Evolutionary conservation across 2,113 vertebrate species (phyloP).

Genomic region (Phocoena phocoena): DNA sequence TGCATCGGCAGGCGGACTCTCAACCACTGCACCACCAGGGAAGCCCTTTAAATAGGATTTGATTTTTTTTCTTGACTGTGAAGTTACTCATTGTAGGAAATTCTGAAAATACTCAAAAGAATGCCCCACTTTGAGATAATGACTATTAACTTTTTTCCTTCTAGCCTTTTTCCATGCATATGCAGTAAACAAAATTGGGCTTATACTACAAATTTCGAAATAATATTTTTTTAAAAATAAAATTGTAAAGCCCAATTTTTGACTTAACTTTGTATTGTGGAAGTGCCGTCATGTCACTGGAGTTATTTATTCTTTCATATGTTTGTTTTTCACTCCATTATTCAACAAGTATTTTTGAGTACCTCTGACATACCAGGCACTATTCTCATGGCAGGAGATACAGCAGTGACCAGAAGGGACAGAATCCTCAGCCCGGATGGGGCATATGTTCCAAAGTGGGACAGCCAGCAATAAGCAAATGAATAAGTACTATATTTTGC

Average conservation of each 20-base stretch:
- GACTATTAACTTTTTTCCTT: neutral
- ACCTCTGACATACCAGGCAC: neutral
- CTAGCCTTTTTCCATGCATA: neutral
- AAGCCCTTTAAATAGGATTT: neutral
- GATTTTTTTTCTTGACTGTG: neutral
- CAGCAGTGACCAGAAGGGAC: neutral
- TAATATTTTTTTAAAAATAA: neutral
- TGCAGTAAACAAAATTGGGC: neutral
- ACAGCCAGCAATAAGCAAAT: neutral
- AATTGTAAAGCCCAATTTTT: neutral
- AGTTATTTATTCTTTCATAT: neutral
- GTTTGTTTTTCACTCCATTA: neutral
- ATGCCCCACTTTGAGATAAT: neutral
- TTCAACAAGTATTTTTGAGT: neutral
- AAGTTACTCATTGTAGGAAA: neutral
- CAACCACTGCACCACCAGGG: too few relatives aligned
- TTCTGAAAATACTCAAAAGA: constrained; percentile 1
- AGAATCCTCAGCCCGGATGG: neutral
- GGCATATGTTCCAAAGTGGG: neutral
- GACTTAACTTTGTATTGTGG: neutral
- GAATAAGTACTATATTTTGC: neutral
- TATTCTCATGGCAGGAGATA: neutral
- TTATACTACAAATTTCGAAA: neutral
- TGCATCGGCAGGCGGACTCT: too few relatives aligned
- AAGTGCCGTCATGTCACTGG: neutral